phyloP scores from a whole-genome alignment of 2,888 invertebrate species.

The Eupeodes luniger region DNA sequence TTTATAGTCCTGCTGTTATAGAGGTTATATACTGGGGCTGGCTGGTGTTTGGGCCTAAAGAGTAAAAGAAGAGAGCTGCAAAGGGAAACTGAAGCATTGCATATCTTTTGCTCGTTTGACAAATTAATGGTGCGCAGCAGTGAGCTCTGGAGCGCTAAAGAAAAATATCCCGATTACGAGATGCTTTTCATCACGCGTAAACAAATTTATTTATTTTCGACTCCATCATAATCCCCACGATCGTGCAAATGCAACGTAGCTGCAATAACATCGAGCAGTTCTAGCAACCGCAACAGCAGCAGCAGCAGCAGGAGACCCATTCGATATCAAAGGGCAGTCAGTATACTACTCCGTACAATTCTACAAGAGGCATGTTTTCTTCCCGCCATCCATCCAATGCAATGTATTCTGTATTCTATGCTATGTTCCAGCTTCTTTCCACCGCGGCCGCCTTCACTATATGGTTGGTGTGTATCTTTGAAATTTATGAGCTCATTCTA shows the following conservation, averaged over 20 bases:
- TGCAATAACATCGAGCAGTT: constrained; percentile 7
- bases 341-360: constrained; percentile 19
- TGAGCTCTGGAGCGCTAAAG: constrained; percentile 53
- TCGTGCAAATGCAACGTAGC: constrained; percentile 22
- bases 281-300: constrained; percentile 21
- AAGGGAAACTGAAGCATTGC: constrained; percentile 22
- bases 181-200: constrained; percentile 76
- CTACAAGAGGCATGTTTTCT: constrained; percentile 37
- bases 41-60: neutral
- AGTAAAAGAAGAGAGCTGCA: neutral
- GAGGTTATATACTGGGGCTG: neutral
- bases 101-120: constrained; percentile 75
- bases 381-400: constrained; percentile 1
- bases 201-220: constrained; percentile 76
- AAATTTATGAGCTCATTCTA: constrained; percentile 76
- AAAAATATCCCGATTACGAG: constrained; percentile 74
- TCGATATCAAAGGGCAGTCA: constrained; percentile 66
- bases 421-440: constrained; percentile 4
- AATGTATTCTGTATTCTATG: neutral
- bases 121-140: constrained; percentile 74
- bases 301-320: constrained; percentile 67
- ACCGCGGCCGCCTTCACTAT: constrained; percentile 21
- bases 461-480: constrained; percentile 57
- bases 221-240: constrained; percentile 75
- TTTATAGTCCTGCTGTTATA: constrained; percentile 52